Evolutionary conservation across 2,113 vertebrate genomes (phyloP).

Genomic region (Pycnonotus jocosus): DNA sequence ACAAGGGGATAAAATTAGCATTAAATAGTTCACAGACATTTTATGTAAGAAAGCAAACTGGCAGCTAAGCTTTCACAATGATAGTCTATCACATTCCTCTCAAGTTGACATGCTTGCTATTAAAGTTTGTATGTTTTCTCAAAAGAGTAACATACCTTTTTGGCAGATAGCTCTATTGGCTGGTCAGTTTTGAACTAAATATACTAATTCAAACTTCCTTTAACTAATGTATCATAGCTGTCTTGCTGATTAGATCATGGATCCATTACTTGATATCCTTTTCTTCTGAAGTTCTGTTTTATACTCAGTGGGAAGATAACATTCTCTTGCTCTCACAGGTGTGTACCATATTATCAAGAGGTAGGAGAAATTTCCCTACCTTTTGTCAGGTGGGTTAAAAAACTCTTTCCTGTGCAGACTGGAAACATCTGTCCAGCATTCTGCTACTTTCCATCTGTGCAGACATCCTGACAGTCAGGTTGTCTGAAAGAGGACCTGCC

Average conservation of each 20-base stretch:
- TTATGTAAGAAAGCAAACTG: neutral
- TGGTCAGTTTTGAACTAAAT: neutral
- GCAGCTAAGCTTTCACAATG: neutral
- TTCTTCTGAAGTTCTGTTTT: neutral
- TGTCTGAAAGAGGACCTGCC: neutral
- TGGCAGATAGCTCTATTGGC: neutral
- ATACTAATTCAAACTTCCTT: neutral
- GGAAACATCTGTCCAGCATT: neutral
- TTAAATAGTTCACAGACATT: neutral
- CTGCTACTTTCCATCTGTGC: neutral
- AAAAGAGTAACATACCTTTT: neutral
- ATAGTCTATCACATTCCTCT: neutral
- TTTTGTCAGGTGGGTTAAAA: neutral
- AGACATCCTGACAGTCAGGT: neutral
- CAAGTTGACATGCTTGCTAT: neutral
- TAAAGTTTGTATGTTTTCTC: neutral
- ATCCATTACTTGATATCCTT: neutral
- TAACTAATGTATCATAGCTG: neutral
- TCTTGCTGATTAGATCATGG: neutral
- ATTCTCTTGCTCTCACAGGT: neutral
- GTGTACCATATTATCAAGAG: fast-evolving
- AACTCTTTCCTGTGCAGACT: neutral
- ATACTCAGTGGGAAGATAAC: neutral
- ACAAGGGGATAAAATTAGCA: neutral
- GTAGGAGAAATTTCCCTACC: neutral